Evolutionary conservation across 2,797 vertebrate species (phyloP), one percentile per base, ranked within the genome.

Genomic region (Zalophus californianus): DNA sequence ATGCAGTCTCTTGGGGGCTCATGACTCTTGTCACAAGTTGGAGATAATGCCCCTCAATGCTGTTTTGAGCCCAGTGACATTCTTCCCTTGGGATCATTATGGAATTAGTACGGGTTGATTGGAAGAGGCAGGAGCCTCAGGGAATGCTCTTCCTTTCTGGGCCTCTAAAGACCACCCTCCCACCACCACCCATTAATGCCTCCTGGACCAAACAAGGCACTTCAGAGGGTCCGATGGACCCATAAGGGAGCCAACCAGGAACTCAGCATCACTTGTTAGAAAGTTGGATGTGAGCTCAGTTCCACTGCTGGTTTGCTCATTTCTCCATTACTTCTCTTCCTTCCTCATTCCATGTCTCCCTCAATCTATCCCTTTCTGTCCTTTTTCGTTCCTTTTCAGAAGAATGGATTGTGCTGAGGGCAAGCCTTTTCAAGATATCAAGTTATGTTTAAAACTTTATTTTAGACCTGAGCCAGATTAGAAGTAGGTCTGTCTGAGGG

Each of bases 11-110:
- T n/a, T 8, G 23, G 50, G 35, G 7, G 12, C 9, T 86, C 32
- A 0, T 9, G 21, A 27, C 48, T 11, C n/a, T 48, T 1, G 0
- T 50, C 2, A 0, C 21, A 52, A 70, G 21, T 27, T 41, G n/a
- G n/a, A 23, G 32, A 35, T 20, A 6, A 12, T 60, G 11, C 2
- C 23, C 21, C 32, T 72, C 20, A 3, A 0, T 6, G 72, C 20
- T 68, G 84, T 32, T 54, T 29, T 38, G 48, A 75, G 60, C 11
- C 60, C n/a, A 25, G 8, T 13, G 20, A 15, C 10, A 2, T 18
- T 83, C 38, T 48, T 89, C 27, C 52, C 64, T 32, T 3, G 18
- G n/a, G 35, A 38, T 21, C 60, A 21, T 18, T 50, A 13, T 25
- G 60, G 7, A 35, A 20, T 6, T 14, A 20, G 10, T 9, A 1